Evolutionary conservation across 2,797 vertebrate species (phyloP), one percentile per base, ranked within the genome.

Genomic region (Balearica regulorum): DNA sequence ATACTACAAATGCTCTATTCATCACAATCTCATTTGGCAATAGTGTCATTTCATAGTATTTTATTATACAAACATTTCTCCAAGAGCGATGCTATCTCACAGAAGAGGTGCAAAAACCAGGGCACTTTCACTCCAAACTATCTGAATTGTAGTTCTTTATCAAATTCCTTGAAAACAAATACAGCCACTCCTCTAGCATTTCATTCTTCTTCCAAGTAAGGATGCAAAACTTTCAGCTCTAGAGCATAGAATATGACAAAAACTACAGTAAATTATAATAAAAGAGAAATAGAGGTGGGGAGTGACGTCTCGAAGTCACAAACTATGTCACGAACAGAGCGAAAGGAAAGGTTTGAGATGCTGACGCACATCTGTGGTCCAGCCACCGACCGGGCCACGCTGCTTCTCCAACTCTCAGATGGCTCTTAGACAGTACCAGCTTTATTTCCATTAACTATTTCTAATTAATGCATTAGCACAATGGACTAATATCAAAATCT

Each of bases 11-110:
- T 62, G 77, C 41, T 91, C 94, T 77, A 94, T 97, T 94, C 66
- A 96, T 97, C 94, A 96, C 87, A 91, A 95, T 96, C 93, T 96
- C 94, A 96, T 96, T 93, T 96, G 93, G 96, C 96, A 96, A 93
- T 53, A 80, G 89, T 91, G 95, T 92, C 94, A 84, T 90, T 96
- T 86, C 57, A 57, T 68, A 68, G 90, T 93, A 87, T 93, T 97
- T 97, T 96, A 97, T 96, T 93, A 90, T 43, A 94, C 60, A 77
- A 94, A 89, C 85, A 81, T 86, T 94, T 77, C 91, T 94, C 57
- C 37, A 39, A 89, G 55, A 92, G 84, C 14, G 5, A 95, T 89
- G 92, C 73, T 83, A 94, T 91, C 93, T 83, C 84, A 79, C 10
- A 78, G 93, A 54, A 93, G 96, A 95, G 83, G 91, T 93, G 77